Evolutionary conservation across 2,113 vertebrate genomes (phyloP).

Genomic region (Mionectes macconnelli): DNA sequence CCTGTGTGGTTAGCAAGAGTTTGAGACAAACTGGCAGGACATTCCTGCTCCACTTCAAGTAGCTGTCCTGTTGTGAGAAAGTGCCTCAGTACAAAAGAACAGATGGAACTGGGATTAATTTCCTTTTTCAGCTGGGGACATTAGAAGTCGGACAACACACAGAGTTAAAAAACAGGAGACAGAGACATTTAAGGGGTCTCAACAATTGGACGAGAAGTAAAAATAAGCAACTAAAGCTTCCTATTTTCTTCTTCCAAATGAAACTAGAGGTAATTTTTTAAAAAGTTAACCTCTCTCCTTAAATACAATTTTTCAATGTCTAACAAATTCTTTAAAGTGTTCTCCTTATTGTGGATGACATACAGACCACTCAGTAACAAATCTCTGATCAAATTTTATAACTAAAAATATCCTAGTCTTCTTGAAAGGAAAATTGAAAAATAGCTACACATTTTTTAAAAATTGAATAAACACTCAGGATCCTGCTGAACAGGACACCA

Average conservation of each 20-base stretch:
- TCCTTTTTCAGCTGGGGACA: background rate
- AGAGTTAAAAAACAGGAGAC: background rate
- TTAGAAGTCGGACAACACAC: slow-evolving; percentile 13
- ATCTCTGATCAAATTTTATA: background rate
- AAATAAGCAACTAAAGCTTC: background rate
- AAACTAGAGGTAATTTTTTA: background rate
- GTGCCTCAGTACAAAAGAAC: background rate
- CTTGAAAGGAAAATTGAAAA: background rate
- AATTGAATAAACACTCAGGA: background rate
- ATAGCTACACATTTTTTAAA: background rate
- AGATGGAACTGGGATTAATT: background rate
- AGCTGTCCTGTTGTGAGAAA: slow-evolving; percentile 40
- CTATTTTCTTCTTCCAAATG: background rate
- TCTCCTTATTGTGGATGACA: background rate
- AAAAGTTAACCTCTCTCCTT: background rate
- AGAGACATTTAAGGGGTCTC: background rate
- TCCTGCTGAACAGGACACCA: background rate
- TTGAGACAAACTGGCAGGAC: slow-evolving; percentile 24
- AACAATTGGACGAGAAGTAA: background rate
- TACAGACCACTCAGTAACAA: background rate
- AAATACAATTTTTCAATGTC: background rate
- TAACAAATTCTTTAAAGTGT: background rate
- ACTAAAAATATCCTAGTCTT: background rate
- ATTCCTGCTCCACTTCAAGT: background rate
- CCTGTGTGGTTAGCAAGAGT: background rate